Percentiles rank a stretch among this genome's conserved stretches.
Conservation (phyloP, 2,888 invertebrate species). For the Chymomyza fuscimana region DNA sequence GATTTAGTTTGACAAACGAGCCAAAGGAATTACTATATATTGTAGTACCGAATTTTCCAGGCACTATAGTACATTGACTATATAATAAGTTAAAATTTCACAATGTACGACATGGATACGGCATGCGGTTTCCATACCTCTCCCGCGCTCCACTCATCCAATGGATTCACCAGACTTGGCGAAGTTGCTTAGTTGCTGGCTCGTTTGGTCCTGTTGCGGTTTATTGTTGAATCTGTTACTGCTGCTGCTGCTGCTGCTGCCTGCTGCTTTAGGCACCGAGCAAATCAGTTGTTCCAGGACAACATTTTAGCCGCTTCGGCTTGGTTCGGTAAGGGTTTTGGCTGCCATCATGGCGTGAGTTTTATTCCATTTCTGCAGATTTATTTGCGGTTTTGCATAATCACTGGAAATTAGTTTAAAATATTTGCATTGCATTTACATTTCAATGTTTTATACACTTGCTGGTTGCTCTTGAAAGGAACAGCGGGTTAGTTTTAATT, state of each 20-base stretch:
- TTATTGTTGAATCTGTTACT: conserved; percentile 26
- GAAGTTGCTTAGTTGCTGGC: conserved; percentile 26
- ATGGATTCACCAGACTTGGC: conserved; percentile 19
- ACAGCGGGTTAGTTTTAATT: not conserved
- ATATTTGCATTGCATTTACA: conserved; percentile 72
- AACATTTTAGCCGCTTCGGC: conserved; percentile 11
- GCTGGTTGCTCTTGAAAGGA: not conserved
- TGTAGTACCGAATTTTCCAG: conserved; percentile 50
- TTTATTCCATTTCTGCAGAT: conserved; percentile 67
- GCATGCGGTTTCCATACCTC: not conserved
- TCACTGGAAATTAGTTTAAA: conserved; percentile 72
- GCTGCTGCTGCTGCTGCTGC: conserved; percentile 9
- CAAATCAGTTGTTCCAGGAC: conserved; percentile 10
- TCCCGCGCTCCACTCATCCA: conserved; percentile 5
- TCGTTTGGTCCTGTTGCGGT: conserved; percentile 46
- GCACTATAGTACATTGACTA: not conserved
- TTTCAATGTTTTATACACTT: conserved; percentile 48
- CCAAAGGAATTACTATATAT: conserved; percentile 65
- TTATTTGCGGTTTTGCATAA: conserved; percentile 74
- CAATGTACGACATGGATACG: conserved; percentile 7
- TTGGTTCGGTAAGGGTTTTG: conserved; percentile 37
- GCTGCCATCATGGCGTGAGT: conserved; percentile 32
- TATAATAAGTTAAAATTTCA: conserved; percentile 48
- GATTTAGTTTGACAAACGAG: conserved; percentile 75
- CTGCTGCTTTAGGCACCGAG: conserved; percentile 4